Percentiles rank a stretch among this genome's conserved stretches.
Evolutionary conservation across 2,113 vertebrate genomes (phyloP).

Genomic region (Gambusia affinis): DNA sequence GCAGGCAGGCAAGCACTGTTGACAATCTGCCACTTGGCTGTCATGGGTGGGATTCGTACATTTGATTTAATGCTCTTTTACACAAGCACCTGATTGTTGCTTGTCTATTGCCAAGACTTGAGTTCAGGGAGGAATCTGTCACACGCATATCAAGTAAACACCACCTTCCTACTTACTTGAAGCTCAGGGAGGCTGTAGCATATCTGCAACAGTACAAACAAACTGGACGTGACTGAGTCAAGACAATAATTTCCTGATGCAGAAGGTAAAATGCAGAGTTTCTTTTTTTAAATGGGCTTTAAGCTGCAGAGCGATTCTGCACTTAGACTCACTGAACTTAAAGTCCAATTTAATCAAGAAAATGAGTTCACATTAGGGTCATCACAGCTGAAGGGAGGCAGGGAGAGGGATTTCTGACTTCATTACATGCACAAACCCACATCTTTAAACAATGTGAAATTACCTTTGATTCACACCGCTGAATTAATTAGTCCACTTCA

Average conservation of each 20-base stretch:
- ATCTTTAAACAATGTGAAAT: not conserved
- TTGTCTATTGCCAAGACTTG: slow-evolving; percentile 41
- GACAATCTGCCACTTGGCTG: slow-evolving; percentile 35
- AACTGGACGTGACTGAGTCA: slow-evolving; percentile 5
- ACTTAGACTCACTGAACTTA: slow-evolving; percentile 44
- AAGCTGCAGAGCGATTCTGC: slow-evolving; percentile 36
- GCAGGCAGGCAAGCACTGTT: slow-evolving; percentile 17
- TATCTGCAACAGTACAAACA: slow-evolving; percentile 27
- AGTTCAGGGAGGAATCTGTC: slow-evolving; percentile 11
- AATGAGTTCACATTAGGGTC: slow-evolving; percentile 50
- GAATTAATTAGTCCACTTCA: not conserved
- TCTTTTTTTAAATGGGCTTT: slow-evolving; percentile 26
- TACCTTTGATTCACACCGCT: not conserved
- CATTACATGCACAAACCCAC: slow-evolving; percentile 16
- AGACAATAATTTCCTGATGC: slow-evolving; percentile 5
- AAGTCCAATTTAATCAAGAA: slow-evolving; percentile 40
- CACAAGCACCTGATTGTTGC: slow-evolving; percentile 46
- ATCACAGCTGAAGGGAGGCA: slow-evolving; percentile 18
- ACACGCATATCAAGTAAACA: slow-evolving; percentile 14
- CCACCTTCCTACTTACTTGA: slow-evolving; percentile 34
- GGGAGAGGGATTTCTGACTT: slow-evolving; percentile 16
- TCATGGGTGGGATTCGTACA: slow-evolving; percentile 24
- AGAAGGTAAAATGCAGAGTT: slow-evolving; percentile 9
- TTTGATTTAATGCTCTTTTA: slow-evolving; percentile 49
- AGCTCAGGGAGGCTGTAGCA: slow-evolving; percentile 32